A percentile compares a stretch with the other conserved stretches of the same genome.
Evolutionary conservation across 2,113 vertebrate genomes (phyloP).

Genomic region (Petroica traversi): DNA sequence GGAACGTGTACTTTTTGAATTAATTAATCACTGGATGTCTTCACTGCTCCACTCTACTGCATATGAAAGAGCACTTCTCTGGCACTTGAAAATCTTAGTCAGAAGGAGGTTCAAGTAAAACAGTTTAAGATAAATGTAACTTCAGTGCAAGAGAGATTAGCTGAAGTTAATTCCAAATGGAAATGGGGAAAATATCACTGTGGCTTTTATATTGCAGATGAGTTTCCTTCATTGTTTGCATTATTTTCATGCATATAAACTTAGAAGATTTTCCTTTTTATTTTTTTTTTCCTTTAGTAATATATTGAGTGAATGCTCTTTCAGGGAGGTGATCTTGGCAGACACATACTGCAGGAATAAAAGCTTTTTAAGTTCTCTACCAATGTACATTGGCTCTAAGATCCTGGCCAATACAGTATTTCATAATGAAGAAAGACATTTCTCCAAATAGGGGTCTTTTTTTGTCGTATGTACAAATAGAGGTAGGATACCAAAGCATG

Average conservation of each 20-base stretch:
- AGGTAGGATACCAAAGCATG: neutral
- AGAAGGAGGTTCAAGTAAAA: slow-evolving; percentile 26
- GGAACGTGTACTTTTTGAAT: slow-evolving; percentile 66
- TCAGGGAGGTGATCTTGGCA: neutral
- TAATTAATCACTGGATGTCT: slow-evolving; percentile 75
- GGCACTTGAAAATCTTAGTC: slow-evolving; percentile 13
- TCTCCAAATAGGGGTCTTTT: neutral
- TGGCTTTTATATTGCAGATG: neutral
- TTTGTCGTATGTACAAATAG: neutral
- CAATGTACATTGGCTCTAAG: neutral
- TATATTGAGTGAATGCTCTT: neutral
- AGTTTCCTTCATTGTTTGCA: neutral
- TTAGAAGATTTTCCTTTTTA: neutral
- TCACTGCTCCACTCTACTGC: slow-evolving; percentile 48
- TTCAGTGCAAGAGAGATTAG: slow-evolving; percentile 23
- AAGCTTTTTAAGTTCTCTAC: neutral
- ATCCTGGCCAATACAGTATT: neutral
- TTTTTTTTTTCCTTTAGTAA: neutral
- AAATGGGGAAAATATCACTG: neutral
- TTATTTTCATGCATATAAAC: neutral
- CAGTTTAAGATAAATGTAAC: neutral
- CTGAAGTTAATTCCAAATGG: slow-evolving; percentile 7
- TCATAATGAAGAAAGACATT: neutral
- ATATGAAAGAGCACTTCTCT: slow-evolving; percentile 60
- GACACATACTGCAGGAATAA: neutral